Evolutionary conservation across 2,113 vertebrate genomes (phyloP), one percentile per base, ranked within the genome.

Genomic region (pig (Sus scrofa)): DNA sequence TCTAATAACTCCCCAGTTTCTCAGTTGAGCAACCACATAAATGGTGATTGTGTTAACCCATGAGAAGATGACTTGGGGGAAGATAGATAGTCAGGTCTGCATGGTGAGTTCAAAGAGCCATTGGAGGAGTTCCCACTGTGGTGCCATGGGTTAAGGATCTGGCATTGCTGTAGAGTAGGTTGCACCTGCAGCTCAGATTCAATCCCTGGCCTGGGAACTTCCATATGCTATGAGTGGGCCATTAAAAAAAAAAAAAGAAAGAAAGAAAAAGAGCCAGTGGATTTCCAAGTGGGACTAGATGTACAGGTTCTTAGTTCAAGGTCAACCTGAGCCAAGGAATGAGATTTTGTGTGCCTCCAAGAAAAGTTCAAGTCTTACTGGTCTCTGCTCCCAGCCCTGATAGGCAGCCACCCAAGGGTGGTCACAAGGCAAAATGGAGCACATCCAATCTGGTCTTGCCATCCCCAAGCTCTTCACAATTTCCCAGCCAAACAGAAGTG

Each of bases 381-480:
- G 67, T 62, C 67, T 96, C 37, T 77, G 24, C 32, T 77, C 60
- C 54, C 9, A 22, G n/a, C 34, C 32, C 58, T 32, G 15, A 92
- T 44, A 67, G 81, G 63, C 52, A 44, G 12, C 22, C 15, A 30
- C 4, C 27, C 27, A 27, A 22, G n/a, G 12, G 30, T 39, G 8
- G 22, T 60, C 13, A 26, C 27, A 0, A 7, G 26, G 12, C 68
- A n/a, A 27, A 62, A 62, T 22, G 8, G 32, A 30, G 37, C 44
- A 10, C n/a, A 18, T 75, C 6, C 32, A 67, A 11, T n/a, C 58
- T 75, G 15, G 1, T 68, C 3, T 68, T 4, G 34, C 39, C 4
- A 6, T n/a, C 4, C 8, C 4, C 16, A n/a, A 1, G 24, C 1
- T 8, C 11, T 27, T 37, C 3, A 11, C 30, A 65, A 30, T 13